Base-by-base conservation (phyloP, 2,113 vertebrate species). In the Polypterus bichir region DNA sequence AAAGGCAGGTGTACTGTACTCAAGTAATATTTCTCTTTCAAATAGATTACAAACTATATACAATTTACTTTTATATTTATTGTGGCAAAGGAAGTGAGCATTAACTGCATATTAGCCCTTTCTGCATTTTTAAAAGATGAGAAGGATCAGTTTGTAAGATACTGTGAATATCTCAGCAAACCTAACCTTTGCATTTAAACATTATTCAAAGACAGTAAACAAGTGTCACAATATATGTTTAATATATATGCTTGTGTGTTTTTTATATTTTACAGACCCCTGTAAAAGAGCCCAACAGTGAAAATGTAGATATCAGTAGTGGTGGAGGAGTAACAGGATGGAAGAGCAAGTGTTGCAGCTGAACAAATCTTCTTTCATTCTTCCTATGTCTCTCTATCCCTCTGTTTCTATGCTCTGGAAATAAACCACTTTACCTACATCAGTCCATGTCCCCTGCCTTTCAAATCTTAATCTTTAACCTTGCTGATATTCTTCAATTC, bases 221-320 rank as follows among this genome's bases (percentile, higher is more conserved):
- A 27, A 27, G 27, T 27, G 27, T 27, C 27, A 27, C 27, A 27
- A 27, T 27, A 2, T 27, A 27, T 27, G 27, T 27, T 27, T 27
- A 27, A 27, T 27, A 27, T 27, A 27, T 27, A 27, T 27, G 27
- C 60, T 51, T 64, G 53, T 54, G 11, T 71, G 57, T 74, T 57
- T 74, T 76, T 8, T 9, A 44, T 61, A 4, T 83, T 86, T 64
- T 64, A 1, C 88, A 97, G 92, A 97, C 94, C 69, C 94, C 94
- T 56, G 92, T 94, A 87, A 98, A 97, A 92, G 94, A 98, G 85
- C 92, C 94, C 83, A 97, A 97, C 93, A 97, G 91, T 87, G 95
- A 97, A 88, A 97, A 98, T 64, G 92, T 97, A 72, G 94, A 97
- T 84, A 95, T 98, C 93, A 95, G 86, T 92, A 93, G 87, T 27